Conservation (phyloP, 92 coral and sea anemone species). For the Epizoanthus rinbou region DNA sequence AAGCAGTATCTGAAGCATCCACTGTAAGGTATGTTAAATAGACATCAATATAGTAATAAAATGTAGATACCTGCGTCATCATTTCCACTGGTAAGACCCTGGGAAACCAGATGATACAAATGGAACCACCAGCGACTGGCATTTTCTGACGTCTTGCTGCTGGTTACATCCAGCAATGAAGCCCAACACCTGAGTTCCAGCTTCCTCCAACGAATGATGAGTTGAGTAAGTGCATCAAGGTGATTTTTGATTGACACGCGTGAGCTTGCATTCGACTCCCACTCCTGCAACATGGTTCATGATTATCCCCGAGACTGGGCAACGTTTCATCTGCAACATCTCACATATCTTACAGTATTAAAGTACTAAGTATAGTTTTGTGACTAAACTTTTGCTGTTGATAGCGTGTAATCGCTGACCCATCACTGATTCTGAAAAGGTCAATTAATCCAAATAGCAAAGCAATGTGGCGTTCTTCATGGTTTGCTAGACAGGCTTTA, state of each 20-base stretch:
- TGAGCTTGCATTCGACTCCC: constrained; percentile 95
- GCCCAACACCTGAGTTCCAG: constrained; percentile 96
- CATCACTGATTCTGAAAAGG: no score
- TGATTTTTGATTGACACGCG: constrained; percentile 86
- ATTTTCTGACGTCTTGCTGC: constrained; percentile 65
- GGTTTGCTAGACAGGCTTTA: no score
- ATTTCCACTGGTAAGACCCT: constrained; percentile 42
- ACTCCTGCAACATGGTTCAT: constrained; percentile 60
- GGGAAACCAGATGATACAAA: constrained; percentile 72
- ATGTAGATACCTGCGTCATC: constrained; percentile 7
- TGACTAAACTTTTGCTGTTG: no score
- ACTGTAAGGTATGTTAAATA: no score
- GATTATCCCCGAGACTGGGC: background rate
- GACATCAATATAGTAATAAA: background rate
- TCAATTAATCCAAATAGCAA: no score
- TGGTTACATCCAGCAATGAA: constrained; percentile 84
- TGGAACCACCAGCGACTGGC: constrained; percentile 97
- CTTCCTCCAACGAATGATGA: constrained; percentile 90
- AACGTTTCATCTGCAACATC: background rate
- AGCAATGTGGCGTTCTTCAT: no score
- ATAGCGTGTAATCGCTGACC: no score
- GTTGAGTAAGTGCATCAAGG: constrained; percentile 72
- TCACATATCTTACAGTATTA: background rate
- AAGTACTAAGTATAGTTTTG: background rate
- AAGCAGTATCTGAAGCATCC: background rate